A percentile compares a stretch with the other conserved stretches of the same genome.
phyloP scores from a whole-genome alignment of 2,888 invertebrate genomes.

The Pterobdella sp. region DNA sequence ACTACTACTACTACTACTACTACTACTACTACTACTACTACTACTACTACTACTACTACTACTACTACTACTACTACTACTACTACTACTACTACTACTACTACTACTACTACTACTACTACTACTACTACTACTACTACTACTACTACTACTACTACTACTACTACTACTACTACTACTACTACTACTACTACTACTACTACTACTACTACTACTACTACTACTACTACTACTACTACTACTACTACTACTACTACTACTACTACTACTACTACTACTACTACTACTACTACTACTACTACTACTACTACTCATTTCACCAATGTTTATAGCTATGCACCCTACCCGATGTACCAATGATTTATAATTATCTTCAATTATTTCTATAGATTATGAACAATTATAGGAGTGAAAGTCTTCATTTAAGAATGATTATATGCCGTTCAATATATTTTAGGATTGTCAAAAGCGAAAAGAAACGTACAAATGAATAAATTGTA shows the following conservation, averaged over 20 bases:
- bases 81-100: conserved; percentile 17
- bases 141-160: conserved; percentile 17
- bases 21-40: neutral
- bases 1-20: conserved; percentile 8
- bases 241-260: conserved; percentile 18
- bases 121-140: conserved; percentile 1
- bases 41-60: conserved; percentile 8
- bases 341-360: too few relatives aligned
- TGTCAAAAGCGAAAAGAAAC: too few relatives aligned
- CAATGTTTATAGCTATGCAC: too few relatives aligned
- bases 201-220: neutral
- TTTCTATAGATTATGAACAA: too few relatives aligned
- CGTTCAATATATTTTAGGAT: too few relatives aligned
- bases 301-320: too few relatives aligned
- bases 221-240: conserved; percentile 19
- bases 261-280: neutral
- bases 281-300: neutral
- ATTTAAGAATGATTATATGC: too few relatives aligned
- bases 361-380: too few relatives aligned
- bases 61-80: conserved; percentile 18
- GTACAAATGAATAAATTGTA: too few relatives aligned
- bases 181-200: neutral
- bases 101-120: neutral
- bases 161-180: conserved; percentile 19
- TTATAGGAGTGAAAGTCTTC: too few relatives aligned